phyloP scores from a whole-genome alignment of 2,888 invertebrate species.

The Subacronicta megacephala region DNA sequence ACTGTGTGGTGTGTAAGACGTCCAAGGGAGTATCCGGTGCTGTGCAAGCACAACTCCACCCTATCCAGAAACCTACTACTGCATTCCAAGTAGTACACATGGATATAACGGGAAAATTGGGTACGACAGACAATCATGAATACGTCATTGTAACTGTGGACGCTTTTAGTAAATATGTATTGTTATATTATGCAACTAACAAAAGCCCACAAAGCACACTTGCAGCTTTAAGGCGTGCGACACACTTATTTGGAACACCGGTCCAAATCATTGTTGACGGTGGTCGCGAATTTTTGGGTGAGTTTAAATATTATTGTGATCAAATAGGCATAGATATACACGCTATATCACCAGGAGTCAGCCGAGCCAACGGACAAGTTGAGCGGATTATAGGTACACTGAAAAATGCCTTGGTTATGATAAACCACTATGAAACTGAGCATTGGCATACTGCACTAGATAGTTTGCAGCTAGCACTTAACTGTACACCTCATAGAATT shows the following conservation, averaged over 20 bases:
- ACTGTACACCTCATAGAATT: too few relatives aligned
- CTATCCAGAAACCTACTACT: constrained; percentile 43
- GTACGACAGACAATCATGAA: constrained; percentile 21
- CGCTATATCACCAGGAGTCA: too few relatives aligned
- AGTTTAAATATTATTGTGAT: constrained; percentile 30
- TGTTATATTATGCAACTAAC: constrained; percentile 26
- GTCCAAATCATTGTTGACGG: constrained; percentile 33
- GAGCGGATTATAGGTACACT: too few relatives aligned
- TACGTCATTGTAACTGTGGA: constrained; percentile 47
- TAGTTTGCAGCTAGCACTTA: too few relatives aligned
- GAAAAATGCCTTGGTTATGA: too few relatives aligned
- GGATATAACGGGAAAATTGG: constrained; percentile 54
- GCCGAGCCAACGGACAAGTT: too few relatives aligned
- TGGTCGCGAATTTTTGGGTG: constrained; percentile 38
- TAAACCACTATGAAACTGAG: too few relatives aligned
- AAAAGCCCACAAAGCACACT: constrained; percentile 14
- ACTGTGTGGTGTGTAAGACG: constrained; percentile 51
- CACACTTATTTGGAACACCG: constrained; percentile 40
- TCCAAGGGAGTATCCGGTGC: constrained; percentile 55
- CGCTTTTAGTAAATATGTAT: constrained; percentile 37
- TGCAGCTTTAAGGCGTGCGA: constrained; percentile 24
- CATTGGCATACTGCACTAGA: too few relatives aligned
- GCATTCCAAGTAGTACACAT: constrained; percentile 53
- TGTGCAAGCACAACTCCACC: constrained; percentile 49
- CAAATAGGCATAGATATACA: constrained; percentile 26